A percentile compares a stretch with the other conserved stretches of the same genome.
phyloP scores from a whole-genome alignment of 2,888 invertebrate species.

The Cerceris rybyensis region DNA sequence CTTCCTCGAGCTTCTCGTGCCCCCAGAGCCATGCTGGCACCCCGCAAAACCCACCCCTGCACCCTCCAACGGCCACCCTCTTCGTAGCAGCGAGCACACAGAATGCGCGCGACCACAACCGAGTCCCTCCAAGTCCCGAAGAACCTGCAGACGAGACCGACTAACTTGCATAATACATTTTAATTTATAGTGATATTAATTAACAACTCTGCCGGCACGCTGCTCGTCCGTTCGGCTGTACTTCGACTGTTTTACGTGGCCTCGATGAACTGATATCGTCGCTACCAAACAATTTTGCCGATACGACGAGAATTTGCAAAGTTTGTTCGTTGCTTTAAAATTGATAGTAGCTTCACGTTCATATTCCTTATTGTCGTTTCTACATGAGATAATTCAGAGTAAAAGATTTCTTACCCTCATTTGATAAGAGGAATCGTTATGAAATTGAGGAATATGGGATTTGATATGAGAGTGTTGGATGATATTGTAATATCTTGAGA shows the following conservation, averaged over 20 bases:
- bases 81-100: constrained; percentile 11
- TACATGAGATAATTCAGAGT: too few relatives aligned
- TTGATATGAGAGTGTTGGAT: background rate
- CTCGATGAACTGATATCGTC: constrained; percentile 1
- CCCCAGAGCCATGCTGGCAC: constrained; percentile 38
- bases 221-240: constrained; percentile 26
- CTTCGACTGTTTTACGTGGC: background rate
- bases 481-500: background rate
- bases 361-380: too few relatives aligned
- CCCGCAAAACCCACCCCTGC: constrained; percentile 49
- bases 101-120: constrained; percentile 63
- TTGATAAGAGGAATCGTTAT: too few relatives aligned
- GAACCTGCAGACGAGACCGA: constrained; percentile 66
- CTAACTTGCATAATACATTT: constrained; percentile 72
- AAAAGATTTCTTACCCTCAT: too few relatives aligned
- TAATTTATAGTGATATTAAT: constrained; percentile 72
- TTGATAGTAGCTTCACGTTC: too few relatives aligned
- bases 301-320: too few relatives aligned
- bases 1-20: constrained; percentile 31
- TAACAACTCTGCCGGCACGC: constrained; percentile 50
- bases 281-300: too few relatives aligned
- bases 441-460: too few relatives aligned
- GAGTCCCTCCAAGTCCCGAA: constrained; percentile 58
- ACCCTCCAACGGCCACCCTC: too few relatives aligned
- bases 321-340: too few relatives aligned